These are phyloP conservation scores for Meteorus cinctellus DNA, from an alignment of 2,888 invertebrate species.

Conservation along the genomic window DNA sequence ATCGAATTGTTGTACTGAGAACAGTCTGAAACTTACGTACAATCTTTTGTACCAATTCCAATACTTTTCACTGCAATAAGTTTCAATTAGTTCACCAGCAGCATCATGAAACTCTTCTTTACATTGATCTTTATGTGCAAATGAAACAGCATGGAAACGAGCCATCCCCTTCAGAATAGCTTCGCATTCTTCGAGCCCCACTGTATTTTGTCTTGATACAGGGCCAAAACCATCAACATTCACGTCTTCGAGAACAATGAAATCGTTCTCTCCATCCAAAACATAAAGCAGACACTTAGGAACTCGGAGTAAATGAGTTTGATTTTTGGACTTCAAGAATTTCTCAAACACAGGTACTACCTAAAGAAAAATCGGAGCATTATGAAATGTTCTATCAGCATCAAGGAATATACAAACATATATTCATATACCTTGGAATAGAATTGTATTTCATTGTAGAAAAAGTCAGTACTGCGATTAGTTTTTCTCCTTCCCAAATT, in stretches of 20 bases:
- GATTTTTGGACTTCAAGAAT: slow-evolving; percentile 60
- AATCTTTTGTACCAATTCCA: slow-evolving; percentile 67
- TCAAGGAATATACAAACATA: not conserved
- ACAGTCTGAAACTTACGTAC: slow-evolving; percentile 57
- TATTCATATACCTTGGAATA: slow-evolving; percentile 72
- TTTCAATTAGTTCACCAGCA: slow-evolving; percentile 60
- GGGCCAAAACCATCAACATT: slow-evolving; percentile 66
- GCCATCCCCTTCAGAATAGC: slow-evolving; percentile 71
- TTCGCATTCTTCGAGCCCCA: slow-evolving; percentile 64
- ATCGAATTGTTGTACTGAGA: not conserved
- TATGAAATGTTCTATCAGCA: not conserved
- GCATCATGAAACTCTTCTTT: slow-evolving; percentile 65
- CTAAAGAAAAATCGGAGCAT: slow-evolving; percentile 51
- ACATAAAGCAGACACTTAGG: slow-evolving; percentile 67
- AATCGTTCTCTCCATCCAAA: slow-evolving; percentile 72
- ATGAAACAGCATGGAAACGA: slow-evolving; percentile 73
- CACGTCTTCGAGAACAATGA: slow-evolving; percentile 72
- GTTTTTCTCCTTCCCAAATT: slow-evolving; percentile 79
- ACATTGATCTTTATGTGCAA: slow-evolving; percentile 72
- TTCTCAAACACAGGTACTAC: slow-evolving; percentile 61
- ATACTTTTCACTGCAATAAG: slow-evolving; percentile 59
- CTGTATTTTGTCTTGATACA: slow-evolving; percentile 61
- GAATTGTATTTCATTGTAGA: slow-evolving; percentile 81
- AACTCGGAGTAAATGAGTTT: slow-evolving; percentile 55
- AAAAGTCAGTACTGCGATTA: slow-evolving; percentile 80